Evolutionary conservation across 2,888 invertebrate genomes (phyloP).

Genomic region (Melipona bicolor): DNA sequence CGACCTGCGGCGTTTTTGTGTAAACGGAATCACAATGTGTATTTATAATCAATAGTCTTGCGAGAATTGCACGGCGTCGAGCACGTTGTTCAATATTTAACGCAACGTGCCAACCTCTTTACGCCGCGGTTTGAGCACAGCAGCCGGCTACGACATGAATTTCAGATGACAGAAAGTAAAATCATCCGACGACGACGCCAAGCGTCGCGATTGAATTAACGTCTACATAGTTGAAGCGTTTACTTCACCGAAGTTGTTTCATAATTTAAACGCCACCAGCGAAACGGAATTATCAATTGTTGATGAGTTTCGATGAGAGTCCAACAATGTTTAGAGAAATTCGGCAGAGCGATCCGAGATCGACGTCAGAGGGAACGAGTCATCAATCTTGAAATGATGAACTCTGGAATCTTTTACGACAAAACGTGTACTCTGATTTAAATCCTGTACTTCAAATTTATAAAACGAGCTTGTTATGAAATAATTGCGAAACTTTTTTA

Average conservation of each 20-base stretch:
- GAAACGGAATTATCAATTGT: neutral
- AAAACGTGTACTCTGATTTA: too few relatives aligned
- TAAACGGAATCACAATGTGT: constrained; percentile 15
- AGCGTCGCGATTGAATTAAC: constrained; percentile 30
- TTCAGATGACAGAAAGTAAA: constrained; percentile 30
- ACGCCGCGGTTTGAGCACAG: neutral
- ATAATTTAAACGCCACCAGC: neutral
- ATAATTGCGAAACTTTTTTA: too few relatives aligned
- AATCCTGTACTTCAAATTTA: too few relatives aligned
- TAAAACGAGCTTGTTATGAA: too few relatives aligned
- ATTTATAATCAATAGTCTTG: constrained; percentile 31
- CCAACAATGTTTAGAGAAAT: neutral
- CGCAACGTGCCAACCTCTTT: constrained; percentile 11
- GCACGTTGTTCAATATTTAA: constrained; percentile 51
- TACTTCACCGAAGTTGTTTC: neutral
- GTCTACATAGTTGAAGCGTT: neutral
- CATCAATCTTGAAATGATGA: neutral
- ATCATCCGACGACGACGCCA: neutral
- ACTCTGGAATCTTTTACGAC: too few relatives aligned
- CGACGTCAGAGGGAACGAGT: too few relatives aligned
- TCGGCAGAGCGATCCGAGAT: neutral
- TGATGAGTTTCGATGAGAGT: neutral
- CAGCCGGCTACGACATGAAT: constrained; percentile 20
- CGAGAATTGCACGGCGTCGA: constrained; percentile 1
- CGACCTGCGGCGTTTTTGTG: neutral